Conservation (phyloP, 2,797 vertebrate genomes). For the Enteromius afrohamiltoni region DNA sequence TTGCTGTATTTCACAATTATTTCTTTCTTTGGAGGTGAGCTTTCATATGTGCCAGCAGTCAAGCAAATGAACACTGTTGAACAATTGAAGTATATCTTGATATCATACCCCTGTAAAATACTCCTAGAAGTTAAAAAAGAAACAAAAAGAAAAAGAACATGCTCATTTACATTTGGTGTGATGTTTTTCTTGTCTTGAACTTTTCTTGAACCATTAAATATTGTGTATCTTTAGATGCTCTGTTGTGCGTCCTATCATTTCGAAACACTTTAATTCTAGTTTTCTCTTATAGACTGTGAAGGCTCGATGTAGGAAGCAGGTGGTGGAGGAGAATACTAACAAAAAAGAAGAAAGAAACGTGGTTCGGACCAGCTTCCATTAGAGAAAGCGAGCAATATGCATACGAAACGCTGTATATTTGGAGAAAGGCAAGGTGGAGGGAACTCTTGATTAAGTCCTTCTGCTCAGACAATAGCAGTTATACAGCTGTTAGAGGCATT, state of each 20-base stretch:
- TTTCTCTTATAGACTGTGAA: slow-evolving; percentile 12
- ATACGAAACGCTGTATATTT: slow-evolving; percentile 29
- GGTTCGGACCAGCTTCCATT: slow-evolving; percentile 31
- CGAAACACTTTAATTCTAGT: slow-evolving; percentile 9
- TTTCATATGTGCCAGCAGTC: slow-evolving; percentile 82
- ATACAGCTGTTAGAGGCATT: slow-evolving; percentile 46
- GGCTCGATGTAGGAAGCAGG: slow-evolving; percentile 24
- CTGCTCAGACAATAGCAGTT: slow-evolving; percentile 45
- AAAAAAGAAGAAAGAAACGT: slow-evolving; percentile 16
- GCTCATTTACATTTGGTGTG: slow-evolving; percentile 76
- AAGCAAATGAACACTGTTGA: slow-evolving; percentile 76
- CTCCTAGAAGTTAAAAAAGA: slow-evolving; percentile 81
- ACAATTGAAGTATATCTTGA: slow-evolving; percentile 81
- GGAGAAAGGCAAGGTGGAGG: background rate
- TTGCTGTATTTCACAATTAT: slow-evolving; percentile 82
- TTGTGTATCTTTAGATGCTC: slow-evolving; percentile 68
- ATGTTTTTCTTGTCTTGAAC: slow-evolving; percentile 83
- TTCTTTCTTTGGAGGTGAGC: slow-evolving; percentile 82
- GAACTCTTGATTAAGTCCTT: slow-evolving; percentile 36
- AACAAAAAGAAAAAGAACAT: slow-evolving; percentile 69
- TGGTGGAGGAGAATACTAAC: slow-evolving; percentile 26
- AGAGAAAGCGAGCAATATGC: slow-evolving; percentile 26
- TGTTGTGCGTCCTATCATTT: slow-evolving; percentile 42
- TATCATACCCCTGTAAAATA: slow-evolving; percentile 86
- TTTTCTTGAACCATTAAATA: slow-evolving; percentile 87